Conservation (phyloP, 2,797 vertebrate species). For the Furcifer pardalis region DNA sequence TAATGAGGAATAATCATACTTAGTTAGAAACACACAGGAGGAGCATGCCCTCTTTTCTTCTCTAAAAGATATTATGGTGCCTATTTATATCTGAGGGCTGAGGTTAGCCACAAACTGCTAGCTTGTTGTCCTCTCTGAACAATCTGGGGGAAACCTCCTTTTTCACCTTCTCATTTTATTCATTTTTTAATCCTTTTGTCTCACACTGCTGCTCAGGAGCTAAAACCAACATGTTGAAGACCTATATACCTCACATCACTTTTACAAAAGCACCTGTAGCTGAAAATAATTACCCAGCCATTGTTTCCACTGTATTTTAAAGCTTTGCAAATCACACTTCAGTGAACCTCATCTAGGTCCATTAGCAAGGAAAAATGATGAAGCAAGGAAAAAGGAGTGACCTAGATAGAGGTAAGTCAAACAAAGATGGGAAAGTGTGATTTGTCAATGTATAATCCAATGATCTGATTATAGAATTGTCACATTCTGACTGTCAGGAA, state of each 20-base stretch:
- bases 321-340: no score
- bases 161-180: no score
- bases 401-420: neutral
- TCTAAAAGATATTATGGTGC: neutral
- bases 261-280: conserved; percentile 1
- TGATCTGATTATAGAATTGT: conserved; percentile 31
- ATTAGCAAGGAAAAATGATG: neutral
- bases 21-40: neutral
- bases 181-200: neutral
- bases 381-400: conserved; percentile 1
- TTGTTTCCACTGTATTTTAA: neutral
- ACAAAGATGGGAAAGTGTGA: neutral
- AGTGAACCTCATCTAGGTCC: no score
- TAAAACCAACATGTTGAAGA: neutral
- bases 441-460: conserved; percentile 6
- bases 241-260: neutral
- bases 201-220: neutral
- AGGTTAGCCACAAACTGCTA: neutral
- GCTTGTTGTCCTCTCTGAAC: neutral
- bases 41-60: neutral
- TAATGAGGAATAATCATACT: neutral
- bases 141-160: neutral
- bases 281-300: neutral
- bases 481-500: conserved; percentile 3
- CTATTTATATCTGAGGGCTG: neutral